Evolutionary conservation across 1,140 invertebrate genomes (phyloP), one percentile per base, ranked within the genome.

Genomic region (Bursaphelenchus mucronatus): DNA sequence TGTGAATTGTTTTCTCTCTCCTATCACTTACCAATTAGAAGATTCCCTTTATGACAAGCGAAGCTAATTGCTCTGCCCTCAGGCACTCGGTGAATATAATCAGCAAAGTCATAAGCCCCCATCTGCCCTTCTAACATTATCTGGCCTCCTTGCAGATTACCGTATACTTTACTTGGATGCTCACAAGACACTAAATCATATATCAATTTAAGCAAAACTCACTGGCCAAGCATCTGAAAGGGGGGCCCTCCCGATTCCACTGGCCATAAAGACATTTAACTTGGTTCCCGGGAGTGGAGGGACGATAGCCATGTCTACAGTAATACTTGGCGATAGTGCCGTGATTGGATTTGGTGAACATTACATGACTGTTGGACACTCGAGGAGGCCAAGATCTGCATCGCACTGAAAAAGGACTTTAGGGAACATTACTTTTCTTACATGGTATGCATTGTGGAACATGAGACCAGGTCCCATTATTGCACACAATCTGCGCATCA

Each of bases 51-150:
- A 66, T 94, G 88, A 81, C 94, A 97, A 71, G 94, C 90, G 82
- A 94, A 97, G 87, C 92, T 91, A 40, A 97, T 95, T 81, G 95
- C 90, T 70, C 94, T 91, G 77, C 95, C 94, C 82, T 82, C 81
- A 5, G 73, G 79, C 9, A 80, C 75, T 30, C 72, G n/a, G 13
- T 87, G 88, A 0, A 97, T 92, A 78, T 97, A 97, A 0, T 91
- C 90, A n/a, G 92, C 83, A 80, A 96, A 97, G 81, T 96, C 92
- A 81, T 97, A 97, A 43, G 94, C 86, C 0, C 94, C 94, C 91
- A 96, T 95, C 76, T 94, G 92, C 3, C 93, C 94, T 2, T 97
- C 92, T 0, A 97, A 83, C 11, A 95, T 84, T 0, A 97, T 90
- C 81, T 92, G 90, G 8, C 94, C 94, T 75, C 94, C 89, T 56